Conservation (phyloP, 2,797 vertebrate species). For the Pogonophryne albipinna region DNA sequence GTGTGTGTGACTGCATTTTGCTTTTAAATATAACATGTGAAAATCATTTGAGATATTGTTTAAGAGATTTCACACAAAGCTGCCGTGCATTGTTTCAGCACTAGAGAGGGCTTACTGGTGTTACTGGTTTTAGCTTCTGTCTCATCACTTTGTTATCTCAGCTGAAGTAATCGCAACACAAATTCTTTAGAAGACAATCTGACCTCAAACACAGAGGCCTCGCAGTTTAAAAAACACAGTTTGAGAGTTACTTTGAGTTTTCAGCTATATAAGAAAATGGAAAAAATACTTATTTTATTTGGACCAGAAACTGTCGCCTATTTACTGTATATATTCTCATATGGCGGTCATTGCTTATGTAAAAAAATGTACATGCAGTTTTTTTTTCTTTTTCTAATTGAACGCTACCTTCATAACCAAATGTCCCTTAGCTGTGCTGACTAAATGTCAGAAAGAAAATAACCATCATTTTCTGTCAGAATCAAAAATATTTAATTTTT, state of each 20-base stretch:
- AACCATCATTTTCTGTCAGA: not conserved
- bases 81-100: conserved; percentile 1
- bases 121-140: no score
- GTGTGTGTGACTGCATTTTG: not conserved
- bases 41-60: not conserved
- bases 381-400: not conserved
- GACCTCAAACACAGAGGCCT: no score
- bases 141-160: no score
- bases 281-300: not conserved
- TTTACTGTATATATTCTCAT: not conserved
- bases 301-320: not conserved
- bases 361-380: no score
- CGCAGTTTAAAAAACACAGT: not conserved
- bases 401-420: not conserved
- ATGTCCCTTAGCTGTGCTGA: not conserved
- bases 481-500: no score
- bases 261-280: not conserved
- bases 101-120: not conserved
- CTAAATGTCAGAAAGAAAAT: not conserved
- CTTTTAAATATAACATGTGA: no score
- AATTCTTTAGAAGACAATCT: no score
- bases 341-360: no score
- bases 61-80: not conserved
- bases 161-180: no score
- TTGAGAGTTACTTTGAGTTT: not conserved